These are phyloP conservation scores for Microcebus tavaratra DNA, from an alignment of 2,113 vertebrate genomes.

Conservation along the genomic window DNA sequence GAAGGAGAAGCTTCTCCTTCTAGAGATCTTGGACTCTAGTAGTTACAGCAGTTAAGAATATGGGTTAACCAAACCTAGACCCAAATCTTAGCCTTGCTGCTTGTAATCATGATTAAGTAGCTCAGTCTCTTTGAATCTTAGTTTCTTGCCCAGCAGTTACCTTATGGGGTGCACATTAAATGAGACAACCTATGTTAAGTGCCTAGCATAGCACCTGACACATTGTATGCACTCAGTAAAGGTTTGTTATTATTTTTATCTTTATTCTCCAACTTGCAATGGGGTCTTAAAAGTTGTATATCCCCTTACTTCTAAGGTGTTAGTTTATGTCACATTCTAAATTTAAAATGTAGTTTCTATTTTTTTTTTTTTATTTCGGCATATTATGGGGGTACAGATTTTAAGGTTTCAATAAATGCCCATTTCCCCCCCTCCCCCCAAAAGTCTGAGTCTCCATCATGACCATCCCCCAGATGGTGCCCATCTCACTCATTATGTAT, in stretches of 20 bases:
- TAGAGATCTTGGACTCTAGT: not conserved
- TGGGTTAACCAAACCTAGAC: not conserved
- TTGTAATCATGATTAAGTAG: not conserved
- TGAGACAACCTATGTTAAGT: not conserved
- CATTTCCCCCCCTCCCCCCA: too few relatives aligned
- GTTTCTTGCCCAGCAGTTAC: not conserved
- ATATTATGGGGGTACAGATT: too few relatives aligned
- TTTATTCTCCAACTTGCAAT: not conserved
- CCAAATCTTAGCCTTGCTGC: not conserved
- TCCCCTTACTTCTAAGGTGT: not conserved
- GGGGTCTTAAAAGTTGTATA: not conserved
- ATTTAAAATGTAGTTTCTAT: conserved; percentile 7
- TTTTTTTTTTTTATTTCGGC: too few relatives aligned
- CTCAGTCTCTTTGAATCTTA: not conserved
- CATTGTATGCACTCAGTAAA: not conserved
- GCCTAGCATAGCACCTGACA: not conserved
- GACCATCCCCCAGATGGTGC: too few relatives aligned
- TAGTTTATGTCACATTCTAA: not conserved
- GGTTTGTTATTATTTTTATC: not conserved
- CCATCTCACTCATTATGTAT: too few relatives aligned
- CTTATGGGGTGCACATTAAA: not conserved
- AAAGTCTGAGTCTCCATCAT: too few relatives aligned
- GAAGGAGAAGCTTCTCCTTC: not conserved
- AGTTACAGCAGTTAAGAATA: not conserved
- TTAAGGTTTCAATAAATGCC: too few relatives aligned